Evolutionary conservation across 2,113 vertebrate genomes (phyloP).

Genomic region (Ondatra zibethicus): DNA sequence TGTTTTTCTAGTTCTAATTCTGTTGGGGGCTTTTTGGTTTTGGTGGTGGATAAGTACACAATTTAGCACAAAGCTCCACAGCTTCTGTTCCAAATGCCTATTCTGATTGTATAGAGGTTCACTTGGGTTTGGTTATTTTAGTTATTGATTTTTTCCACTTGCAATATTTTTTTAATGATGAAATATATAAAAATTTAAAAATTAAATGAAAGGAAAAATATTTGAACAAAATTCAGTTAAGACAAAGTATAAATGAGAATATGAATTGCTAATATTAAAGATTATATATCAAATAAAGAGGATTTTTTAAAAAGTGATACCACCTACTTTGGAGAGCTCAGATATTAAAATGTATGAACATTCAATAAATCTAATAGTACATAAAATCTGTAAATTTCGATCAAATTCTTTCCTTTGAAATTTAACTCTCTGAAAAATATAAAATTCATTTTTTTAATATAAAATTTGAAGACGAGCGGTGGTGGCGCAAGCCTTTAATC

Average conservation of each 20-base stretch:
- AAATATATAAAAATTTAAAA: not conserved
- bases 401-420: slow-evolving; percentile 53
- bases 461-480: not conserved
- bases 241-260: not conserved
- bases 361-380: not conserved
- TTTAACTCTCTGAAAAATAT: slow-evolving; percentile 18
- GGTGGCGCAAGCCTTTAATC: too few relatives aligned
- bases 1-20: not conserved
- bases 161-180: not conserved
- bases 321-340: slow-evolving; percentile 34
- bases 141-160: not conserved
- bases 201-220: not conserved
- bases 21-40: not conserved
- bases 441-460: slow-evolving; percentile 4
- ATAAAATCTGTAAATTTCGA: slow-evolving; percentile 17
- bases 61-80: not conserved
- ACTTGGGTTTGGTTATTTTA: not conserved
- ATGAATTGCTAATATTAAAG: not conserved
- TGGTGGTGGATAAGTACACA: not conserved
- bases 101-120: not conserved
- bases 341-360: not conserved
- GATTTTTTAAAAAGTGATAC: not conserved
- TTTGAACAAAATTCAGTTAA: not conserved
- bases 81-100: not conserved
- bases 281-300: not conserved